phyloP scores from a whole-genome alignment of 2,113 vertebrate genomes.

The Sporophila hypoxantha region DNA sequence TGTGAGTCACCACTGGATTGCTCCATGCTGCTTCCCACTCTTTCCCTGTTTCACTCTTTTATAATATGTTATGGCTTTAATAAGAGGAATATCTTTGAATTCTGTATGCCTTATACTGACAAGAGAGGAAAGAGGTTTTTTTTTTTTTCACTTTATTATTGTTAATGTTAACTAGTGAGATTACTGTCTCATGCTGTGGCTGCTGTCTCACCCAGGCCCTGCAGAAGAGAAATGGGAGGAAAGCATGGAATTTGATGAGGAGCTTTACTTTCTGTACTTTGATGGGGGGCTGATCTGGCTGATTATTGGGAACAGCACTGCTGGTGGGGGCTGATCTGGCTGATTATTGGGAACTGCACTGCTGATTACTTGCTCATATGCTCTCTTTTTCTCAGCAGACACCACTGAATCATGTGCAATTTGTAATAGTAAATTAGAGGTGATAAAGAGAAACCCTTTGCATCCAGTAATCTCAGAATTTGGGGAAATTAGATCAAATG shows the following conservation, averaged over 20 bases:
- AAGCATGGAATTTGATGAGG: neutral
- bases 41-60: neutral
- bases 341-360: neutral
- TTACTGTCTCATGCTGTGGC: neutral
- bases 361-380: neutral
- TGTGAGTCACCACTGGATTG: neutral
- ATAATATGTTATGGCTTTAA: neutral
- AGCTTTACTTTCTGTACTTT: neutral
- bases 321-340: slow-evolving; percentile 6
- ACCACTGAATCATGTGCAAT: neutral
- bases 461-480: neutral
- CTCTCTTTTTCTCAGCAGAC: neutral
- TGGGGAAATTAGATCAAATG: neutral
- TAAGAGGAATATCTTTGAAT: neutral
- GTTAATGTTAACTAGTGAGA: neutral
- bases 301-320: neutral
- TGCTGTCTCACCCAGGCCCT: neutral
- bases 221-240: neutral
- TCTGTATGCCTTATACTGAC: neutral
- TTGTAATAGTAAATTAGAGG: neutral
- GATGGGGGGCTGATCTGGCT: neutral
- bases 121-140: neutral
- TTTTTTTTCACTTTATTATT: neutral
- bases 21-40: neutral
- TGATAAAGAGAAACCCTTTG: neutral